A percentile compares a stretch with the other conserved stretches of the same genome.
These are phyloP conservation scores for Lottia gigantea DNA, from an alignment of 2,888 invertebrate species.

Conservation along the genomic window DNA sequence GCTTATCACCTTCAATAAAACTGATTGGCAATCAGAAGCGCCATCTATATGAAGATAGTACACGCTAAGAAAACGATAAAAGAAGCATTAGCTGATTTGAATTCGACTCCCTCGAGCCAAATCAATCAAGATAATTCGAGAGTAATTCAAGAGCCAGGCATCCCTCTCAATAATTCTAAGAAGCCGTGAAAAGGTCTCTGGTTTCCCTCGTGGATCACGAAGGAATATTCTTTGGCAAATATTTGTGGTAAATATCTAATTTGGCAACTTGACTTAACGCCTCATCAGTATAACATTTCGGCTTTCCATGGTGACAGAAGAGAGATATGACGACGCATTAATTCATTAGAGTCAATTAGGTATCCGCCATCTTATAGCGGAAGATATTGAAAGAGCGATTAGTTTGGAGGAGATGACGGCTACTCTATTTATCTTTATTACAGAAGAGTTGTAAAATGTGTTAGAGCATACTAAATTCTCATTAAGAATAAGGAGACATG, in stretches of 20 bases:
- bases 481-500: no score
- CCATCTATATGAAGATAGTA: constrained; percentile 9
- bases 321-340: constrained; percentile 2
- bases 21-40: constrained; percentile 2
- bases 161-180: constrained; percentile 7
- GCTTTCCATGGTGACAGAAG: not conserved
- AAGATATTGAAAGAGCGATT: constrained; percentile 11
- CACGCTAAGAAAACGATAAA: constrained; percentile 11
- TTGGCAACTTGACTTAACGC: constrained; percentile 10
- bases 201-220: not conserved
- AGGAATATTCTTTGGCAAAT: constrained; percentile 11
- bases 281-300: constrained; percentile 6
- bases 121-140: constrained; percentile 6
- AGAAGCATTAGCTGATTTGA: constrained; percentile 10
- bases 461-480: not conserved
- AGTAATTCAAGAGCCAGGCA: constrained; percentile 4
- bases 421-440: constrained; percentile 2
- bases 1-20: constrained; percentile 11
- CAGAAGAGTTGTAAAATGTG: not conserved
- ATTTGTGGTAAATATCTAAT: constrained; percentile 7
- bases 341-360: constrained; percentile 6
- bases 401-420: not conserved
- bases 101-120: not conserved
- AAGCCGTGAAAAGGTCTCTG: constrained; percentile 6
- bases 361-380: not conserved